A percentile compares a stretch with the other conserved stretches of the same genome.
phyloP scores from a whole-genome alignment of 2,888 invertebrate species.

The Cryptus viduatorius region DNA sequence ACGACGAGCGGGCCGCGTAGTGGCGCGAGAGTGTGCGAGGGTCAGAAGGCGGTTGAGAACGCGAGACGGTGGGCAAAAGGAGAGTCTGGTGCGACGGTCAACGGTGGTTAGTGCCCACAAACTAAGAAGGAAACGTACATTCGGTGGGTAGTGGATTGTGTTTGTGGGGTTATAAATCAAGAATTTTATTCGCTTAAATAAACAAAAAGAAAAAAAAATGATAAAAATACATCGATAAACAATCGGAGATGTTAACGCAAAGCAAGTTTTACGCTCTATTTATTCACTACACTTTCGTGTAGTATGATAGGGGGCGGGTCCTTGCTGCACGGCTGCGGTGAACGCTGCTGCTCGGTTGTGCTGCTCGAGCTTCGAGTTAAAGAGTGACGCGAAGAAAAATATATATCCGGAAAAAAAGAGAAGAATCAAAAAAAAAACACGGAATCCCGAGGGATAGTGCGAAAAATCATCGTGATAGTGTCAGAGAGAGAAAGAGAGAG shows the following conservation, averaged over 20 bases:
- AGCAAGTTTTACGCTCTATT: conserved; percentile 84
- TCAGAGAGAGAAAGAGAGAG: conserved; percentile 1
- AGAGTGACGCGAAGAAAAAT: conserved; percentile 3
- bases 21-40: neutral
- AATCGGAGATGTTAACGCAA: conserved; percentile 81
- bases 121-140: conserved; percentile 4
- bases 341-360: conserved; percentile 59
- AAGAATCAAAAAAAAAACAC: neutral
- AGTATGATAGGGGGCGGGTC: conserved; percentile 83
- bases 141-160: conserved; percentile 24
- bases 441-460: conserved; percentile 1
- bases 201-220: neutral
- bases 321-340: conserved; percentile 70
- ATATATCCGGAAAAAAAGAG: neutral
- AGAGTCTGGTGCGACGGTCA: neutral
- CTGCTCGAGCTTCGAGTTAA: conserved; percentile 54
- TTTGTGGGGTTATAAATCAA: neutral
- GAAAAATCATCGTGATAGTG: neutral
- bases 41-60: conserved; percentile 41
- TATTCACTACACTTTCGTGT: conserved; percentile 83
- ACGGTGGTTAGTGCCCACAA: conserved; percentile 8
- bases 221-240: conserved; percentile 16
- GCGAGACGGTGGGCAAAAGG: conserved; percentile 6
- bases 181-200: neutral
- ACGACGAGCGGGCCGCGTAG: conserved; percentile 27